Conservation (phyloP, 2,797 vertebrate species). For the Siniperca undulata region DNA sequence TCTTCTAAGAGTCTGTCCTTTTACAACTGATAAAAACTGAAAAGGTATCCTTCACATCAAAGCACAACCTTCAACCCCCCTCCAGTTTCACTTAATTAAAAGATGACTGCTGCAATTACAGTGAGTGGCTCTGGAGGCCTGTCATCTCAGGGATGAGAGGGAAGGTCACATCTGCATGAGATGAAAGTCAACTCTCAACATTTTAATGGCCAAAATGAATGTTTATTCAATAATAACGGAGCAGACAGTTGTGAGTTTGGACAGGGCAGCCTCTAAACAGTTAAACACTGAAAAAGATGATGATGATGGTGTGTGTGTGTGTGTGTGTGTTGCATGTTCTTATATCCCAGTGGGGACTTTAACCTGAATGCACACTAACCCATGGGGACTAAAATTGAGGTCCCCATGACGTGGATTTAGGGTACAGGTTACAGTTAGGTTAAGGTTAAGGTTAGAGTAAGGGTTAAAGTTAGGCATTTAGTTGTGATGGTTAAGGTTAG, state of each 20-base stretch:
- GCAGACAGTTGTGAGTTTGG: constrained; percentile 23
- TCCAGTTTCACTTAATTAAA: constrained; percentile 81
- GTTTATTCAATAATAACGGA: constrained; percentile 63
- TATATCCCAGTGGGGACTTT: no score
- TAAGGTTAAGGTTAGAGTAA: no score
- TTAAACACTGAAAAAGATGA: background rate
- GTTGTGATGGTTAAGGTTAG: no score
- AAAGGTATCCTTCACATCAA: constrained; percentile 77
- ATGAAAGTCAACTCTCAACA: constrained; percentile 74
- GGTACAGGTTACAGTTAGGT: no score
- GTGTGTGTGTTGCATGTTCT: background rate
- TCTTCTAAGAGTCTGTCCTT: constrained; percentile 54
- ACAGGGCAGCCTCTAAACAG: constrained; percentile 11
- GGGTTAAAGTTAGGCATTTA: no score
- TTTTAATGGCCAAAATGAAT: constrained; percentile 65
- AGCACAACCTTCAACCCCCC: constrained; percentile 64
- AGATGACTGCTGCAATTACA: constrained; percentile 79
- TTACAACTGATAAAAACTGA: constrained; percentile 71
- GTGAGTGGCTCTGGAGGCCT: constrained; percentile 73
- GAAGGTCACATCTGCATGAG: constrained; percentile 79
- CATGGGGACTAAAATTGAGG: no score
- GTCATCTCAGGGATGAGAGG: constrained; percentile 70
- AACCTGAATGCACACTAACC: no score
- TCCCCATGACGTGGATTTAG: no score
- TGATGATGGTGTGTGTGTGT: background rate